These are phyloP conservation scores for Aplidium turbinatum DNA, from an alignment of 23 tunicate species.

Conservation along the genomic window DNA sequence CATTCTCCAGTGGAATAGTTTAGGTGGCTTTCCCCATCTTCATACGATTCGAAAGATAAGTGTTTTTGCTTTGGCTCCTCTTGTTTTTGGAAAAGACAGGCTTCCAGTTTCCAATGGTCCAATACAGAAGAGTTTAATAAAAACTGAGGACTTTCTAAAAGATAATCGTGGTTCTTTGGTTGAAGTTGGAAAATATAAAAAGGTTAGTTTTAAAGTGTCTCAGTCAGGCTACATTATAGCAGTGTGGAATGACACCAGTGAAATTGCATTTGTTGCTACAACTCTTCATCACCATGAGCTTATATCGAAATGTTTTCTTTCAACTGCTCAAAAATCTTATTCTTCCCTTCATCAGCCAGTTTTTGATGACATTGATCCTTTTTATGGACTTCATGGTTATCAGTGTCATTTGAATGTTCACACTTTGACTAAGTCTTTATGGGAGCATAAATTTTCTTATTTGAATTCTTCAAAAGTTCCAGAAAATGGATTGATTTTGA, in stretches of 20 bases:
- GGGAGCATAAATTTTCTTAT: slow-evolving; percentile 39
- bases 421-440: slow-evolving; percentile 10
- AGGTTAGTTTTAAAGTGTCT: not conserved
- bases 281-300: slow-evolving; percentile 31
- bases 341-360: not conserved
- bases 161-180: too few species aligned
- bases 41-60: not conserved
- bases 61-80: slow-evolving; percentile 36
- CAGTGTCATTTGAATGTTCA: slow-evolving; percentile 39
- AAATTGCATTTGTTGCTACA: slow-evolving; percentile 29
- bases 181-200: not conserved
- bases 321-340: slow-evolving; percentile 5
- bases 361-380: slow-evolving; percentile 38
- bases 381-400: slow-evolving; percentile 48
- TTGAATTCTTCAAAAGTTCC: not conserved
- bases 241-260: slow-evolving; percentile 36
- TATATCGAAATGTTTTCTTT: slow-evolving; percentile 12
- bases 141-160: not conserved
- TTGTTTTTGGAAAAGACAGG: not conserved
- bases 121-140: slow-evolving; percentile 27
- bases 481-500: not conserved
- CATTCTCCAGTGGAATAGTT: slow-evolving; percentile 51
- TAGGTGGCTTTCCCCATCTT: slow-evolving; percentile 35
- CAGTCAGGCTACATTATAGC: slow-evolving; percentile 2
- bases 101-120: slow-evolving; percentile 20